phyloP scores from a whole-genome alignment of 2,797 vertebrate species.

The Sitta carolinensis region DNA sequence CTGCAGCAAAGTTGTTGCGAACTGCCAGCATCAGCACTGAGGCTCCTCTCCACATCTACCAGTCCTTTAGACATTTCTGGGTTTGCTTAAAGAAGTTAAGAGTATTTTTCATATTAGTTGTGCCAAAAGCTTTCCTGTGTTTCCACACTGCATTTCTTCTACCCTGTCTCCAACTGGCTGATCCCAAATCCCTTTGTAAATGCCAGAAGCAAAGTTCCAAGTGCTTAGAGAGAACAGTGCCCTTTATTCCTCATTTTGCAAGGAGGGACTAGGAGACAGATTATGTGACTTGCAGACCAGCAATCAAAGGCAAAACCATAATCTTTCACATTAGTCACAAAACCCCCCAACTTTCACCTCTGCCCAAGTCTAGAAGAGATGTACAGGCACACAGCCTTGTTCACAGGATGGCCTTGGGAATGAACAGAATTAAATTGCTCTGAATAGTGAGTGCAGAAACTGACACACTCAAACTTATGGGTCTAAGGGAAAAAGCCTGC shows the following conservation, averaged over 20 bases:
- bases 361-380: background rate
- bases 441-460: background rate
- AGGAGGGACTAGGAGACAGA: background rate
- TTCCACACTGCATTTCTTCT: background rate
- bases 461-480: background rate
- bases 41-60: background rate
- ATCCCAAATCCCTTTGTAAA: slow-evolving; percentile 6
- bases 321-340: background rate
- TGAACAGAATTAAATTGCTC: background rate
- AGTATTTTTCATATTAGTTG: background rate
- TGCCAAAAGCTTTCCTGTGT: background rate
- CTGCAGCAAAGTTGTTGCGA: background rate
- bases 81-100: background rate
- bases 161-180: background rate
- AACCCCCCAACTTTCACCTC: background rate
- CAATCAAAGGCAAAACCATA: background rate
- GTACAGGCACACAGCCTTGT: background rate
- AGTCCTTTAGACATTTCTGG: background rate
- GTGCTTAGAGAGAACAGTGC: background rate
- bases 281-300: background rate
- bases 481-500: background rate
- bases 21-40: background rate
- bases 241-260: background rate
- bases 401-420: background rate
- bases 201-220: background rate